phyloP scores from a whole-genome alignment of 2,797 vertebrate genomes.

The Tapirus indicus region DNA sequence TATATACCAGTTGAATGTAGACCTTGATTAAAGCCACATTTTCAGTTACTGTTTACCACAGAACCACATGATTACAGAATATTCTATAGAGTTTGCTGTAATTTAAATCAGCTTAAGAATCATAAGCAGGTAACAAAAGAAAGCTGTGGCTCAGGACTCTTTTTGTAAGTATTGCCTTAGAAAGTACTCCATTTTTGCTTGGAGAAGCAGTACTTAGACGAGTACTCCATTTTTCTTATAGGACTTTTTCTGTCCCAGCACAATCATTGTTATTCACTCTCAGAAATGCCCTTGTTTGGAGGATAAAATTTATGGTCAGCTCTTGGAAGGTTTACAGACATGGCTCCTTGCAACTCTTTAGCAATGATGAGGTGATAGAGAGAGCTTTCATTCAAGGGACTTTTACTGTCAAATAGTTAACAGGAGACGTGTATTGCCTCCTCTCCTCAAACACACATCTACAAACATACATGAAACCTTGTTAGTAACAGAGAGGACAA shows the following conservation, averaged over 20 bases:
- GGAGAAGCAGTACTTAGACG: neutral
- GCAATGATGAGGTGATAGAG: neutral
- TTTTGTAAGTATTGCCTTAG: constrained; percentile 36
- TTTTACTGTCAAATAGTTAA: neutral
- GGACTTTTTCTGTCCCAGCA: neutral
- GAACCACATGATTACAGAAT: neutral
- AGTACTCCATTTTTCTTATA: neutral
- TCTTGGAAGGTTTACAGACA: neutral
- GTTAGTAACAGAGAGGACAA: neutral
- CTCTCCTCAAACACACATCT: neutral
- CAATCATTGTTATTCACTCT: constrained; percentile 25
- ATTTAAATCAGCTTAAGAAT: constrained; percentile 34
- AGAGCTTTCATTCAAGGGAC: neutral
- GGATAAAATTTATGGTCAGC: neutral
- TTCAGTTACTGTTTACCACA: neutral
- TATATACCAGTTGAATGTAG: neutral
- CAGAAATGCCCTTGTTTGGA: neutral
- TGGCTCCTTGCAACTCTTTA: neutral
- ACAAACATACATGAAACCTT: neutral
- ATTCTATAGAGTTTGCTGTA: neutral
- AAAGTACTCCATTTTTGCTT: neutral
- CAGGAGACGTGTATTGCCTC: neutral
- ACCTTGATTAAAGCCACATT: neutral
- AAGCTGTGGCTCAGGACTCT: neutral
- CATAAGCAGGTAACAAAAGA: neutral